Evolutionary conservation across 2,888 invertebrate genomes (phyloP).

Genomic region (Protonemura montana): DNA sequence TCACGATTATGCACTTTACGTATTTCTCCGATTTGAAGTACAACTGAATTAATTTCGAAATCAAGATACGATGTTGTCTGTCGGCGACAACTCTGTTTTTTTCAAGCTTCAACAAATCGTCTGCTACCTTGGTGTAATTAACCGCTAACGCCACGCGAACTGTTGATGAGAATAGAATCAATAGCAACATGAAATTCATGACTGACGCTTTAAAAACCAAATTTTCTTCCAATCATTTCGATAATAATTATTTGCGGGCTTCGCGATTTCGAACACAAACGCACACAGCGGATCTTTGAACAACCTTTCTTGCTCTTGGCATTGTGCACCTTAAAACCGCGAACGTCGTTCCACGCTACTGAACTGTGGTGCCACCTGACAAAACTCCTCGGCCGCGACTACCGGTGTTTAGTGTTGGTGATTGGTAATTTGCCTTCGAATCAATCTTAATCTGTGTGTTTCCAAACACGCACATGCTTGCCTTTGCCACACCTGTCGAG

Average conservation of each 20-base stretch:
- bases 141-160: not conserved
- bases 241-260: no score
- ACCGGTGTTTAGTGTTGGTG: not conserved
- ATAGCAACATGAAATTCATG: not conserved
- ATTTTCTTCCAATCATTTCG: no score
- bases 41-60: not conserved
- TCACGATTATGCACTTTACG: not conserved
- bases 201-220: not conserved
- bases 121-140: not conserved
- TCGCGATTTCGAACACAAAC: no score
- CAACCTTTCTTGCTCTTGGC: no score
- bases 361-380: not conserved
- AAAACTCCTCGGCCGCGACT: not conserved
- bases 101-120: not conserved
- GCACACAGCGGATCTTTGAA: no score
- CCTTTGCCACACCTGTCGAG: not conserved
- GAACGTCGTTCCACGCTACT: not conserved
- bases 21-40: not conserved
- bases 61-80: not conserved
- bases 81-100: not conserved
- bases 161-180: not conserved
- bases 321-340: no score
- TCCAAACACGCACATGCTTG: not conserved
- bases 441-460: not conserved
- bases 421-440: not conserved